Evolutionary conservation across 1,140 invertebrate genomes (phyloP), one percentile per base, ranked within the genome.

Genomic region (Pseudomyrmex sp.): DNA sequence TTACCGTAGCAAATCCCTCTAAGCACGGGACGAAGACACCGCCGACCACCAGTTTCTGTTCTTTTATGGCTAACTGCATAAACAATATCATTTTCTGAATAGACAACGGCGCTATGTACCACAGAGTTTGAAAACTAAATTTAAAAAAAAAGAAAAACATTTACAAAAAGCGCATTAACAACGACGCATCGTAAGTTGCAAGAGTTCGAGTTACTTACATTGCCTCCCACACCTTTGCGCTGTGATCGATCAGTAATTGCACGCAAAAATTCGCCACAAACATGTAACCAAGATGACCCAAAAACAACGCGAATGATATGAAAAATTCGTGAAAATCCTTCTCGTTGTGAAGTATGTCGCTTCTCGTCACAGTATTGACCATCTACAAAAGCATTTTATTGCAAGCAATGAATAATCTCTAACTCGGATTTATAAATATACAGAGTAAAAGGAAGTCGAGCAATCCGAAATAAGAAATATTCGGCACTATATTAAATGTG

Each of bases 1-100:
- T 20, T 88, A 90, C 87, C 44, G 44, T 35, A 15, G 79, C 54
- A 59, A 87, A 89, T n/a, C 66, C 75, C 63, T 82, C 68, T 54
- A 89, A n/a, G 1, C 84, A 85, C 8, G 86, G 4, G 18, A 50
- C 13, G 26, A 62, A 85, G 10, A 88, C 2, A 58, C 61, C 23
- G 12, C 70, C 82, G 23, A 82, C 54, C 5, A 35, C 35, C 5
- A 35, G 35, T 35, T 35, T 35, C 5, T 35, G 35, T 35, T 35
- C 35, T 7, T 35, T 35, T 35, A 35, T 35, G 50, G 50, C 1
- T 2, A 52, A 52, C 12, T 52, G 35, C 35, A 35, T 35, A 1
- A 35, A 35, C 35, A 35, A 35, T 35, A 35, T 35, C 35, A 35
- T 35, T 35, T 35, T 35, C 35, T 35, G 35, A 35, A 35, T 35